Base-by-base conservation (phyloP, 2,888 invertebrate genomes). In the Sarcophaga caerulescens region DNA sequence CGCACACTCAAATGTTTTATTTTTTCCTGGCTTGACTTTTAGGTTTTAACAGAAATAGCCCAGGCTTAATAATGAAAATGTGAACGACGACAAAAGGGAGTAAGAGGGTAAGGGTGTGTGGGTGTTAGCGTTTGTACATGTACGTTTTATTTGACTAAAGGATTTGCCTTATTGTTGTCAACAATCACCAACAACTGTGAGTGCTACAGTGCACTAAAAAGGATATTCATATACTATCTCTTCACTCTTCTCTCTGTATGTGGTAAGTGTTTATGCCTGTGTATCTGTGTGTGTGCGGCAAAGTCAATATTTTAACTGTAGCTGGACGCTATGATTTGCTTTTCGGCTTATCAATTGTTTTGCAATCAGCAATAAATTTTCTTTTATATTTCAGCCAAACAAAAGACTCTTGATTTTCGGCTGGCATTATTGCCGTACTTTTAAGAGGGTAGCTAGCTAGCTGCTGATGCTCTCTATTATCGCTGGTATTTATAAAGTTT, bases 301-400 rank as follows among this genome's bases (percentile, higher is more conserved):
- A 84, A 86, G 84, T 86, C 84, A 84, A 86, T 70, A 86, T 86
- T 84, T 81, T 71, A 81, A 60, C 81, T 81, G 84, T 68, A 81
- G 77, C 81, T 84, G 25, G 21, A 4, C 44, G 79, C 70, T 84
- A 70, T 84, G 74, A 86, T 84, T 86, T 86, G 86, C 78, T 86
- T 86, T 87, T 81, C 47, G 80, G 85, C 87, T 89, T 88, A 88
- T 88, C 88, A 88, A 88, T 88, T 85, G 87, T 71, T 70, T 82
- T 79, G 85, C 85, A 89, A 86, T 87, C 88, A 83, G 87, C 87
- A 88, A 88, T 89, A 87, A 88, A 88, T 89, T 88, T 85, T 78
- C 88, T 88, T 88, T 85, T 78, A 74, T 25, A 59, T 74, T 35
- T 19, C 68, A 83, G 59, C 82, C 35, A 35, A 85, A 79, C 70